Conservation (phyloP, 2,797 vertebrate genomes). For the Streptopelia turtur region DNA sequence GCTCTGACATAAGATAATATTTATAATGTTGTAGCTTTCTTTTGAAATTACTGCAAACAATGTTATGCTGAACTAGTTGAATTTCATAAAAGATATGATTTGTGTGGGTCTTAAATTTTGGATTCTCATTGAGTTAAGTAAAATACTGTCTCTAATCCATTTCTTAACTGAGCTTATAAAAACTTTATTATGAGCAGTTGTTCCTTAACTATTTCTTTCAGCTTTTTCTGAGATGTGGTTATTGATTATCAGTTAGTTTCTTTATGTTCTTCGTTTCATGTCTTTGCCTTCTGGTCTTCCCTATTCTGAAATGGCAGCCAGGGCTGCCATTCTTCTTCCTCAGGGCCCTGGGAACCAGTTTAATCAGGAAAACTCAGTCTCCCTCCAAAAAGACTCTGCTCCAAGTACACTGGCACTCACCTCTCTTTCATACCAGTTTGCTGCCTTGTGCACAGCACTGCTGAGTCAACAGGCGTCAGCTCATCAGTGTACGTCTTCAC, state of each 20-base stretch:
- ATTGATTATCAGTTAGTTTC: neutral
- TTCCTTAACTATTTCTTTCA: neutral
- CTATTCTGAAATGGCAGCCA: neutral
- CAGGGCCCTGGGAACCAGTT: neutral
- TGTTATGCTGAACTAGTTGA: neutral
- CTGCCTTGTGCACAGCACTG: constrained; percentile 84
- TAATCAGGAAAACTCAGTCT: neutral
- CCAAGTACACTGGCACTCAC: constrained; percentile 76
- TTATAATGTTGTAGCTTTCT: neutral
- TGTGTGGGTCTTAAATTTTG: neutral
- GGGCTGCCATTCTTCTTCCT: neutral
- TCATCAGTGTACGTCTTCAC: constrained; percentile 96
- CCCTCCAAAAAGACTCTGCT: neutral
- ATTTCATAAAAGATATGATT: neutral
- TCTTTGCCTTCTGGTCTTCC: neutral
- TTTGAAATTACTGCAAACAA: neutral
- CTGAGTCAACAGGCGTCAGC: constrained; percentile 89
- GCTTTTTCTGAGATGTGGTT: neutral
- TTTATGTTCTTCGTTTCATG: neutral
- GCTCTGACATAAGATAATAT: neutral
- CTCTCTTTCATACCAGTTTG: constrained; percentile 99
- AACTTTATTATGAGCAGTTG: neutral
- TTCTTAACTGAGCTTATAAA: neutral
- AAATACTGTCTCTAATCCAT: neutral
- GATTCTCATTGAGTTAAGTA: neutral